Base-by-base conservation (phyloP, 2,797 vertebrate species). In the Fratercula arctica region DNA sequence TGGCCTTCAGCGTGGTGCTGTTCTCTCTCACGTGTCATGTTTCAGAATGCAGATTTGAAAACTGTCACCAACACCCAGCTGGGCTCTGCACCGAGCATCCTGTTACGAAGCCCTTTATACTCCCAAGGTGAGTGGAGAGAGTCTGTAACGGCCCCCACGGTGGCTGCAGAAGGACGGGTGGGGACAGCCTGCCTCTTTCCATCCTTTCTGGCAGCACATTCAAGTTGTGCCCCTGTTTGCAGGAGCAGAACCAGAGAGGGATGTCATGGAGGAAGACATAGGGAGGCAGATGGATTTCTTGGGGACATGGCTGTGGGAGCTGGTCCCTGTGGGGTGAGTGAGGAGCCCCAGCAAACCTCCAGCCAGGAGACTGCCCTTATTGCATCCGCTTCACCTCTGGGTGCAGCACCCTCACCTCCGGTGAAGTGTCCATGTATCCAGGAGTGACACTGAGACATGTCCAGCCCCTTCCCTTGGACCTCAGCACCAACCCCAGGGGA, bases 301-400 rank as follows among this genome's bases (percentile, higher is more conserved):
- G 45, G 89, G 89, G 77, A 93, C 85, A 0, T 97, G 97, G 97
- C 72, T 97, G 54, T 97, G 97, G 97, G 81, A 96, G 26, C 74
- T 97, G 57, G 59, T 87, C 13, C 73, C 94, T 13, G 88, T 97
- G 63, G 89, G 97, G 96, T 97, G 77, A 95, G 97, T 46, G 12
- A 54, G 64, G 56, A 78, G 3, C 50, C 25, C 10, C 24, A 69
- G 35, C 31, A 69, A 48, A 20, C 15, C 31, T 50, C 48, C 24
- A 66, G 28, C 15, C n/a, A 41, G 29, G 45, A 7, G 3, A 20
- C 45, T 88, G 51, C 37, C 10, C 61, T 23, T 23, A 54, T 15
- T 50, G 35, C 48, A 56, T 33, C 48, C 21, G 12, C 41, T 81
- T 76, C 33, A n/a, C 24, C 24, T 8, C 60, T 11, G 60, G 48